Evolutionary conservation across 2,113 vertebrate species (phyloP), one percentile per base, ranked within the genome.

Genomic region (Embiotoca jacksoni): DNA sequence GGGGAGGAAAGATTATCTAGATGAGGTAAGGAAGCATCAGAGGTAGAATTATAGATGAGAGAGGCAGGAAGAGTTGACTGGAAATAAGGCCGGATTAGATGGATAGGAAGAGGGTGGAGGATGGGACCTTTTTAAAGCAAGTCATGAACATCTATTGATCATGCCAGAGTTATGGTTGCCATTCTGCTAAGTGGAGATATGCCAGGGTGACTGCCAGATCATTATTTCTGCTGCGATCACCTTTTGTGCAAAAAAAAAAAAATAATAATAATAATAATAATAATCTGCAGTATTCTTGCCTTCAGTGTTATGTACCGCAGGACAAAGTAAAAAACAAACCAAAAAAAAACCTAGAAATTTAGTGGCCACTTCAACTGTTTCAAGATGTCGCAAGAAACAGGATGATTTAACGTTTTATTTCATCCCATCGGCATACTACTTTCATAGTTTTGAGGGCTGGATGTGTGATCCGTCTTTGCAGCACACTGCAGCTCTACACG

Each of bases 81-180:
- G 80, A 89, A 90, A 88, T 78, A 79, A 90, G 69, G 64, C 79
- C 59, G 76, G 64, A 69, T 72, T 84, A 82, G 83, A 84, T 75
- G 58, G 79, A 83, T 71, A 76, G 69, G 72, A 84, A 88, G 67
- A 73, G 67, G 75, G 60, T 86, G 79, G 87, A 80, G 82, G 82
- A 90, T 86, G 79, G 79, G 76, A 82, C 74, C 84, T 81, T 85
- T 92, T 90, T 83, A 88, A 91, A 87, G 81, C 72, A 72, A 82
- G 82, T 84, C 82, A 88, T 87, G 87, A 88, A 62, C 72, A 66
- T 50, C 81, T 93, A 93, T 93, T 93, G 91, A 93, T 93, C 91
- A 91, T 69, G 49, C 72, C 82, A 82, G 77, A 91, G 76, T 85
- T 88, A 84, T 79, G 47, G 65, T 76, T 81, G 78, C 88, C 78